These are phyloP conservation scores for Lochmaea crataegi DNA, from an alignment of 2,888 invertebrate genomes.

Conservation along the genomic window DNA sequence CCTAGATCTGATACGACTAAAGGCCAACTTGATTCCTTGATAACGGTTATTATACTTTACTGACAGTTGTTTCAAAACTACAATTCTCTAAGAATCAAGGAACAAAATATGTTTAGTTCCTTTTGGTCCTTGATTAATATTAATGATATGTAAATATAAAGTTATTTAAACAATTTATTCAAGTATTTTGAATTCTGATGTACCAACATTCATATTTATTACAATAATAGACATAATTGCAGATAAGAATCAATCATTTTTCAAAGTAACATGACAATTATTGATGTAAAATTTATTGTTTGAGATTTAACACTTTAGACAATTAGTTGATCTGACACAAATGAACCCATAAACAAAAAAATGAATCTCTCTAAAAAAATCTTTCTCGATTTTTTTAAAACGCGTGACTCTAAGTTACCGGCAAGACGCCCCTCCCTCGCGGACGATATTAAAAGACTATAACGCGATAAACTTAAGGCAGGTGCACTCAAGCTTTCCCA, in stretches of 20 bases:
- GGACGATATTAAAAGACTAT: constrained; percentile 50
- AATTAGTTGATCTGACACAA: constrained; percentile 14
- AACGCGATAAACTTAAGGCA: constrained; percentile 58
- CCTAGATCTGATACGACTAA: neutral
- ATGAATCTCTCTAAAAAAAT: constrained; percentile 36
- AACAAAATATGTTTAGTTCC: neutral
- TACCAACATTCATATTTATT: neutral
- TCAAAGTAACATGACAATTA: neutral
- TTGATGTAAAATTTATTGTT: constrained; percentile 2
- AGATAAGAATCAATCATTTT: neutral
- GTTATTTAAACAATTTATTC: constrained; percentile 5
- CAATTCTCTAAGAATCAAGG: neutral
- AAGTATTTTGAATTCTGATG: neutral
- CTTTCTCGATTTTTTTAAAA: constrained; percentile 42
- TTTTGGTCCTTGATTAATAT: neutral
- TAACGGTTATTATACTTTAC: neutral
- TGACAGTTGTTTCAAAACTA: neutral
- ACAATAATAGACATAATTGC: neutral
- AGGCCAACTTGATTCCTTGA: neutral
- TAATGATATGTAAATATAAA: neutral
- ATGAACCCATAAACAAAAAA: constrained; percentile 15
- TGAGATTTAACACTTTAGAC: neutral
- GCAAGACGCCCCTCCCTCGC: constrained; percentile 58
- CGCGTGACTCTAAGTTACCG: constrained; percentile 48
- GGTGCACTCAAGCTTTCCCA: constrained; percentile 63